A percentile compares a stretch with the other conserved stretches of the same genome.
These are phyloP conservation scores for Coregonus suidteri DNA, from an alignment of 2,797 vertebrate species.

Conservation along the genomic window DNA sequence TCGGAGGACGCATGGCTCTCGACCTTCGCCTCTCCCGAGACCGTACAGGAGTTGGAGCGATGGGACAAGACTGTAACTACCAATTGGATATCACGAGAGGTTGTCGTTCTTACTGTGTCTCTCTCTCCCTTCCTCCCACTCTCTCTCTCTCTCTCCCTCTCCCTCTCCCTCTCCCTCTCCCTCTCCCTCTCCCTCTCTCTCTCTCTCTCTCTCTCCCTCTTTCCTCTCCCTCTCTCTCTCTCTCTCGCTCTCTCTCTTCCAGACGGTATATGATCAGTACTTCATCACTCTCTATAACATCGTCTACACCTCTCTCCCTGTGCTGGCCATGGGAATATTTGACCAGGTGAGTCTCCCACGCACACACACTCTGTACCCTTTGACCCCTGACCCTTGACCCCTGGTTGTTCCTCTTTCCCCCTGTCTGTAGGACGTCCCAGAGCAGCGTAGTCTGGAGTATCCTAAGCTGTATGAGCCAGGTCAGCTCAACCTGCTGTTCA, in stretches of 20 bases:
- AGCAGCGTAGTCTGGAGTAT: constrained; percentile 90
- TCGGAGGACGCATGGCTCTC: too few relatives aligned
- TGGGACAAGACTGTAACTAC: too few relatives aligned
- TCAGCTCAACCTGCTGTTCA: constrained; percentile 95
- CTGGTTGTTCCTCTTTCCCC: not conserved
- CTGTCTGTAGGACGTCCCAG: constrained; percentile 84
- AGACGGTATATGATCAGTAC: constrained; percentile 90
- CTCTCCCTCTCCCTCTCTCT: not conserved
- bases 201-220: constrained; percentile 12
- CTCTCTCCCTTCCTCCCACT: too few relatives aligned
- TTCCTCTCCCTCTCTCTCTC: constrained; percentile 23
- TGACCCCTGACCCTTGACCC: not conserved
- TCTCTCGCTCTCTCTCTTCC: constrained; percentile 25
- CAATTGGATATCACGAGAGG: too few relatives aligned
- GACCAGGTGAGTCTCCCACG: constrained; percentile 82
- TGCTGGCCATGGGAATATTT: constrained; percentile 96
- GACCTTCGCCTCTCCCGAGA: too few relatives aligned
- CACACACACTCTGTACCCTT: constrained; percentile 1
- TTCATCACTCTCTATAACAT: constrained; percentile 98
- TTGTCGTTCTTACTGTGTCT: too few relatives aligned
- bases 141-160: too few relatives aligned
- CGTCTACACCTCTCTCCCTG: constrained; percentile 93
- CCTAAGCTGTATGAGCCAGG: constrained; percentile 94
- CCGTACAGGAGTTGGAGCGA: too few relatives aligned
- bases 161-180: too few relatives aligned